A percentile compares a stretch with the other conserved stretches of the same genome.
Conservation (phyloP, 2,113 vertebrate species). For the Nicator chloris region DNA sequence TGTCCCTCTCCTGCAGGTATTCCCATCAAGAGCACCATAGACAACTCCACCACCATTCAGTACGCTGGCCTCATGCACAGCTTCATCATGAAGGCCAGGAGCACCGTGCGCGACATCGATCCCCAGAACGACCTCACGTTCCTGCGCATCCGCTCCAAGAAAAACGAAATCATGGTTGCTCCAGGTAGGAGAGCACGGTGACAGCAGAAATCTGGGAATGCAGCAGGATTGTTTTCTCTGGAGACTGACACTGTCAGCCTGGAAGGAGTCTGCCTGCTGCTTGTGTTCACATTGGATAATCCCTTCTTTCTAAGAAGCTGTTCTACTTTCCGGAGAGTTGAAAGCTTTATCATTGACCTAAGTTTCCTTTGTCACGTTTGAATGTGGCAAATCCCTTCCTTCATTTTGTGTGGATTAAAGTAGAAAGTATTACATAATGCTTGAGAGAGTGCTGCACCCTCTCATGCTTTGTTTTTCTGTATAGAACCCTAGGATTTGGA, state of each 20-base stretch:
- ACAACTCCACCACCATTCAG: constrained; percentile 88
- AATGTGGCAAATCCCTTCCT: neutral
- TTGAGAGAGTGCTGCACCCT: neutral
- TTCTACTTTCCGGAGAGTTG: neutral
- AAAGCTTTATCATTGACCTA: neutral
- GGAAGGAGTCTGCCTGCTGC: neutral
- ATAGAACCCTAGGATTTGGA: neutral
- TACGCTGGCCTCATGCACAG: constrained; percentile 90
- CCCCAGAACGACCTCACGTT: constrained; percentile 96
- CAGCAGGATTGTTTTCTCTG: neutral
- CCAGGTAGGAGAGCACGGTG: constrained; percentile 76
- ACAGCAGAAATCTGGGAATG: neutral
- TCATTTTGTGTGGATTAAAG: neutral
- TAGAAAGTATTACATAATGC: neutral
- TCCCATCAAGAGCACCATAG: constrained; percentile 92
- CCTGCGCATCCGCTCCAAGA: constrained; percentile 93
- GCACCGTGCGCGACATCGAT: constrained; percentile 88
- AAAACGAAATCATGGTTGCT: constrained; percentile 97
- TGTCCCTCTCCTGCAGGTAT: constrained; percentile 77
- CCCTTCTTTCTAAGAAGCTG: neutral
- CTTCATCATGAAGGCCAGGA: constrained; percentile 88
- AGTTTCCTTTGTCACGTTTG: neutral
- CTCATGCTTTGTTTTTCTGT: neutral
- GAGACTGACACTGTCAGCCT: neutral
- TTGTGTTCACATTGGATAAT: neutral